Evolutionary conservation across 2,113 vertebrate species (phyloP).

Genomic region (Rhegmatorhina hoffmannsi): DNA sequence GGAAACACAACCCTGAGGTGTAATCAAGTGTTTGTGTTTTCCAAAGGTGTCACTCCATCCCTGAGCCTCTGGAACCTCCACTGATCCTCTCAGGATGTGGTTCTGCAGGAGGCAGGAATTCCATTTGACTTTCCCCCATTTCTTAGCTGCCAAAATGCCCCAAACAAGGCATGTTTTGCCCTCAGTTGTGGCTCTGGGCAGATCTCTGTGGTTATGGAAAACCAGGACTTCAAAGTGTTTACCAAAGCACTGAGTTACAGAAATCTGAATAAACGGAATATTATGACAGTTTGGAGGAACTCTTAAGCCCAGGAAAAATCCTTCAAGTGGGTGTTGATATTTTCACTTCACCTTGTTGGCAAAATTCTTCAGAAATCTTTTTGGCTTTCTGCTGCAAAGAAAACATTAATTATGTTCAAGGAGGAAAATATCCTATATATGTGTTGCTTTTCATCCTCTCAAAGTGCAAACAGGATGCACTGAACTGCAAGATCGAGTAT

Average conservation of each 20-base stretch:
- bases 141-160: neutral
- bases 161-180: neutral
- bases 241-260: neutral
- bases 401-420: neutral
- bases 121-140: neutral
- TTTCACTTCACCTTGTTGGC: neutral
- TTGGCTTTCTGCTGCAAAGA: neutral
- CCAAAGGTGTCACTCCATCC: neutral
- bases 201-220: neutral
- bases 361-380: neutral
- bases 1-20: neutral
- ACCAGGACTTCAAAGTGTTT: neutral
- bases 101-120: neutral
- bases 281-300: neutral
- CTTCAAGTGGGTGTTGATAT: neutral
- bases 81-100: neutral
- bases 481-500: neutral
- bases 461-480: neutral
- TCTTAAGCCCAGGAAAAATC: neutral
- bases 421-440: neutral
- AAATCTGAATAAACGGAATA: neutral
- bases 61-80: neutral
- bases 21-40: neutral
- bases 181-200: neutral
- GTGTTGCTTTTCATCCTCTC: neutral